Base-by-base conservation (phyloP, 2,888 invertebrate genomes). In the Blera fallax region DNA sequence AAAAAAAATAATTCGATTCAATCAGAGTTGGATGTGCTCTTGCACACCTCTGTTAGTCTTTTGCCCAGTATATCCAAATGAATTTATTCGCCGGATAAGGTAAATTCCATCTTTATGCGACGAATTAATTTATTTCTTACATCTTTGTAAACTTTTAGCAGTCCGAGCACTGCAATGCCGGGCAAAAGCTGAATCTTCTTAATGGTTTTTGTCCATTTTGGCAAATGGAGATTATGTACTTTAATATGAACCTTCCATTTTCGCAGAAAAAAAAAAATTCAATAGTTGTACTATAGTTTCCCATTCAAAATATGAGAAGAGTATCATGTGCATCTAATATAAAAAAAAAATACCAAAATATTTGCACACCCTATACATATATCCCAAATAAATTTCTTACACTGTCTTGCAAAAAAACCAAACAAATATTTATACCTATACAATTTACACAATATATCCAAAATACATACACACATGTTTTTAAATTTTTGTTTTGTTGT, bases 181-280 rank as follows among this genome's bases (percentile, higher is more conserved):
- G 89, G 91, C 91, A 90, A 88, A 88, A 90, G 91, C 89, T 90
- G 91, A 91, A 91, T 91, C 91, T 90, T 90, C 90, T 91, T 91
- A 91, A 91, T 91, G 91, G 91, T 91, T 91, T 91, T 91, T 90
- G 91, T 90, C 91, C 91, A 91, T 91, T 91, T 91, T 91, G 90
- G 87, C 88, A 91, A 89, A 91, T 91, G 91, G 91, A 91, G 90
- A 91, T 91, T 91, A 91, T 91, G 91, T 91, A 91, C 91, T 91
- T 91, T 91, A 91, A 91, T 91, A 91, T 91, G 91, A 91, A 90
- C 90, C 90, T 89, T 69, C 81, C 87, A 74, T 82, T 48, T 48
- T 77, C 60, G 69, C 62, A 79, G 27, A 50, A 67, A 56, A 69
- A 67, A 64, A 62, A 8, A 60, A 62, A 54, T 14, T 14, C 32